phyloP scores from a whole-genome alignment of 2,888 invertebrate species.

The Dascillus cervinus region DNA sequence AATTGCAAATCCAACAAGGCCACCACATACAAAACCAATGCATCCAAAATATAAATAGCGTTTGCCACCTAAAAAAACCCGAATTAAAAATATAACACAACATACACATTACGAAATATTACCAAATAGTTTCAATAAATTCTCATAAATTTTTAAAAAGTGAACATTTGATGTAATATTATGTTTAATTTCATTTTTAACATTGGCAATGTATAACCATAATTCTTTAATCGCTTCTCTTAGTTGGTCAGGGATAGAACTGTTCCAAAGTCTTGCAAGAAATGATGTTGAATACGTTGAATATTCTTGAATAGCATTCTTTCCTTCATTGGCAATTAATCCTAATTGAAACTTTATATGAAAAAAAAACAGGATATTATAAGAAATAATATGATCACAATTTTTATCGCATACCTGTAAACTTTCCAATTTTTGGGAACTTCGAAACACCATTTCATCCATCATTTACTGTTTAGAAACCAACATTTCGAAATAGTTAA shows the following conservation, averaged over 20 bases:
- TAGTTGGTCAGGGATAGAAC: conserved; percentile 23
- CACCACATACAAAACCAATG: conserved; percentile 41
- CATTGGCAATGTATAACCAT: conserved; percentile 19
- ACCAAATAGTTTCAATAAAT: conserved; percentile 23
- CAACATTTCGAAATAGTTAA: too few relatives aligned
- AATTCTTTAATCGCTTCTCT: conserved; percentile 24
- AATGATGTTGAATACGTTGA: conserved; percentile 24
- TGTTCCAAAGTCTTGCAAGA: conserved; percentile 27
- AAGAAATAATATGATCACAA: conserved; percentile 4
- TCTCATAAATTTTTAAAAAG: background rate
- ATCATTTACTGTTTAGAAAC: conserved; percentile 20
- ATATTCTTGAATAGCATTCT: conserved; percentile 27
- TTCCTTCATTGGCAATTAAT: conserved; percentile 29
- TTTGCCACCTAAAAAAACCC: conserved; percentile 37
- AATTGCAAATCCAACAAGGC: conserved; percentile 40
- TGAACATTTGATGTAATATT: background rate
- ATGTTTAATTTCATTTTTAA: background rate
- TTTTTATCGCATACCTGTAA: conserved; percentile 29
- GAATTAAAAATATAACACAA: conserved; percentile 5
- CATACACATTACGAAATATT: conserved; percentile 28
- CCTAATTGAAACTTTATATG: conserved; percentile 31
- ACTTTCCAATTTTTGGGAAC: conserved; percentile 34
- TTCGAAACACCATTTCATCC: conserved; percentile 36
- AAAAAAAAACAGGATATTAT: conserved; percentile 6
- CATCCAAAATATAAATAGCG: conserved; percentile 41